Evolutionary conservation across 2,797 vertebrate species (phyloP).

Genomic region (Eulemur mongoz): DNA sequence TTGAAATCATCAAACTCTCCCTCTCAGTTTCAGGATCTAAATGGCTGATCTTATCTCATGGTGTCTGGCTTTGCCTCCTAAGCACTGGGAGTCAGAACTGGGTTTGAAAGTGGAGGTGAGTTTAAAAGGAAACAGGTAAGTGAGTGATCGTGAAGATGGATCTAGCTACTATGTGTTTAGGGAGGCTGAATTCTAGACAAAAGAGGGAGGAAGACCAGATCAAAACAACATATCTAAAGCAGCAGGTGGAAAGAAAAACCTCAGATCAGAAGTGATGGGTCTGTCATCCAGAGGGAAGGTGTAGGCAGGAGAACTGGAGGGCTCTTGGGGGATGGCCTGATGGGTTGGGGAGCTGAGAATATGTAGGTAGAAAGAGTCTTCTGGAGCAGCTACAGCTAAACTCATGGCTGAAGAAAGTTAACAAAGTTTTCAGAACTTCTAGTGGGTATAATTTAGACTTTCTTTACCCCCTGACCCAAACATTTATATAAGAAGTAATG

Average conservation of each 20-base stretch:
- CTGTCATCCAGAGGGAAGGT: not conserved
- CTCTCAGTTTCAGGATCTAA: not conserved
- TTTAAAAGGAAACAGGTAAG: not conserved
- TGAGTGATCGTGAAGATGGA: not conserved
- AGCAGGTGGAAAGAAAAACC: not conserved
- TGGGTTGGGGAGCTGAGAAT: not conserved
- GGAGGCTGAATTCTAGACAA: not conserved
- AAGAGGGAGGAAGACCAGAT: not conserved
- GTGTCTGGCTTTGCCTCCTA: not conserved
- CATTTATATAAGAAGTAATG: not conserved
- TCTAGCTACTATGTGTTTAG: not conserved
- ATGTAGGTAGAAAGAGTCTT: not conserved
- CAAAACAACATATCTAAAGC: not conserved
- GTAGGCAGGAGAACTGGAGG: not conserved
- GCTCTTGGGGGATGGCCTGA: not conserved
- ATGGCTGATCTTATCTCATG: not conserved
- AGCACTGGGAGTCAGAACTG: not conserved
- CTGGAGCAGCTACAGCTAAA: not conserved
- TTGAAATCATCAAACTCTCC: not conserved
- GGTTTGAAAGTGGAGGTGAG: not conserved
- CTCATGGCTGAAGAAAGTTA: not conserved
- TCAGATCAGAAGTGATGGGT: not conserved
- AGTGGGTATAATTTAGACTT: not conserved
- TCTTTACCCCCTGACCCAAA: not conserved
- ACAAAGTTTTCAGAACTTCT: not conserved